Conservation (phyloP, 2,113 vertebrate species). For the Ciconia maguari region DNA sequence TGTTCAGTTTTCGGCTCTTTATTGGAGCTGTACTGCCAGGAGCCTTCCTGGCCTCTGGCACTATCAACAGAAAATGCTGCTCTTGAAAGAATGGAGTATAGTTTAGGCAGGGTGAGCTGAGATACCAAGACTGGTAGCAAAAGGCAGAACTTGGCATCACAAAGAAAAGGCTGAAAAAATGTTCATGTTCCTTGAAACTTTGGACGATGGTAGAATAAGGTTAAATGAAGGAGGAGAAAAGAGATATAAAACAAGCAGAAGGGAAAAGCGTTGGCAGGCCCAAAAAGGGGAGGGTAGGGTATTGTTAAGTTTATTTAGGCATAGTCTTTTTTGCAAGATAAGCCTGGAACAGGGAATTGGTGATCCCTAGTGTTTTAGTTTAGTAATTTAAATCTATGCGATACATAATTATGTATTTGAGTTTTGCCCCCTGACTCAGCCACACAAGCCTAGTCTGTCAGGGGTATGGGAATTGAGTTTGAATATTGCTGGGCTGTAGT, state of each 20-base stretch:
- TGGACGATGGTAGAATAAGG: neutral
- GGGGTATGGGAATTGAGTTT: neutral
- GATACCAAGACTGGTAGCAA: neutral
- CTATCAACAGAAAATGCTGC: constrained; percentile 16
- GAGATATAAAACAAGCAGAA: neutral
- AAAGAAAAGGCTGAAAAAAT: neutral
- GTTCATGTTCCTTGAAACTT: neutral
- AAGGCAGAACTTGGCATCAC: neutral
- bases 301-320: neutral
- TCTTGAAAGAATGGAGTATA: constrained; percentile 3
- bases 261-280: neutral
- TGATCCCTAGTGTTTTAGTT: neutral
- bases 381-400: neutral
- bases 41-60: constrained; percentile 47
- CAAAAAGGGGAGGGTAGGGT: neutral
- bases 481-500: neutral
- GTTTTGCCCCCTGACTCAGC: neutral
- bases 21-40: neutral
- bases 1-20: neutral
- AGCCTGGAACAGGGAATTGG: neutral
- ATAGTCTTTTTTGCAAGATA: neutral
- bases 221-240: neutral
- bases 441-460: neutral
- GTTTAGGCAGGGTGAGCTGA: neutral
- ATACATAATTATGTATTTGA: neutral